A percentile compares a stretch with the other conserved stretches of the same genome.
These are phyloP conservation scores for Heterodera schachtii DNA, from an alignment of 1,140 invertebrate species.

Conservation along the genomic window DNA sequence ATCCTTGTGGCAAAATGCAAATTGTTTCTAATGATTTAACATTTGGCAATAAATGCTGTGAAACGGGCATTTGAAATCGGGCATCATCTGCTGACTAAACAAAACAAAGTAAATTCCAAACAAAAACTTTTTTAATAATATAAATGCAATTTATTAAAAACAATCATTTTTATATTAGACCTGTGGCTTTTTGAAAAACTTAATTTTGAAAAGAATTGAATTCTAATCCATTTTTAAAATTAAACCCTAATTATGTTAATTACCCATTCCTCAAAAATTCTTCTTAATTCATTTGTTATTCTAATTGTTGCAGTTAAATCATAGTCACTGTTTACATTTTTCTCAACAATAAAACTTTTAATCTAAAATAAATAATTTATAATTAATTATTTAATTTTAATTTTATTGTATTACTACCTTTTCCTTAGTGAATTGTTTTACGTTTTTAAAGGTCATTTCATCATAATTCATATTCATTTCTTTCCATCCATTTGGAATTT, in stretches of 20 bases:
- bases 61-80: not conserved
- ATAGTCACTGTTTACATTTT: not conserved
- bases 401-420: too few species aligned
- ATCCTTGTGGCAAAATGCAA: not conserved
- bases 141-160: too few species aligned
- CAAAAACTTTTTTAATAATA: too few species aligned
- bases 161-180: too few species aligned
- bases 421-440: not conserved
- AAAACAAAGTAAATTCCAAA: too few species aligned
- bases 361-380: not conserved
- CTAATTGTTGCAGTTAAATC: not conserved
- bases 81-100: not conserved
- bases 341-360: not conserved
- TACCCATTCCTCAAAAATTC: not conserved
- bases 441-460: not conserved
- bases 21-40: not conserved
- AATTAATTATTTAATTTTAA: not conserved
- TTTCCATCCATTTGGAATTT: not conserved
- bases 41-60: not conserved
- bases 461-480: not conserved
- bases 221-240: not conserved
- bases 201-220: too few species aligned
- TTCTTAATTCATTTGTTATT: not conserved
- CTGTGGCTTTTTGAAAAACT: too few species aligned
- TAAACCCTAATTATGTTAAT: not conserved